Conservation (phyloP, 1,140 invertebrate genomes). For the Pristionchus pacificus region DNA sequence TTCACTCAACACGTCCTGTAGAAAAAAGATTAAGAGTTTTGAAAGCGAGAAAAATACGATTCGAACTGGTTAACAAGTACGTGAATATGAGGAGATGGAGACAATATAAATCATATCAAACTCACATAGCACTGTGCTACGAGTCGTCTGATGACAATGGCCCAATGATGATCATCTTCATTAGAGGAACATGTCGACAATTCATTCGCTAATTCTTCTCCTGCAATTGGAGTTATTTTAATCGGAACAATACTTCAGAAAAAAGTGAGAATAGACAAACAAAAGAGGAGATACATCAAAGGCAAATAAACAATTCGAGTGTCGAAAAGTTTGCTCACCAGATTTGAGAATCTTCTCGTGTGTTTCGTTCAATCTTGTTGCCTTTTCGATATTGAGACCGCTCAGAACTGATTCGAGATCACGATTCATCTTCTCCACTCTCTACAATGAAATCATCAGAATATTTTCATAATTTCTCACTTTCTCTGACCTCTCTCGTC, state of each 20-base stretch:
- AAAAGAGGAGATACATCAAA: neutral
- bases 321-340: neutral
- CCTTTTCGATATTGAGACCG: conserved; percentile 6
- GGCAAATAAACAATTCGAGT: neutral
- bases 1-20: conserved; percentile 5
- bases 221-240: neutral
- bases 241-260: conserved; percentile 9
- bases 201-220: neutral
- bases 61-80: too few species aligned
- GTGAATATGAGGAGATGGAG: too few species aligned
- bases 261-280: neutral
- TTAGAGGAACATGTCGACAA: neutral
- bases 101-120: too few species aligned
- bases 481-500: conserved; percentile 13
- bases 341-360: neutral
- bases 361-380: conserved; percentile 8
- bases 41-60: conserved; percentile 8
- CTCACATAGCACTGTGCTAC: too few species aligned
- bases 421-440: neutral
- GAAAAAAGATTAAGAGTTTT: conserved; percentile 2
- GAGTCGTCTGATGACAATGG: neutral
- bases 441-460: too few species aligned
- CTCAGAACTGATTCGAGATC: neutral
- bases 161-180: neutral
- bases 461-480: neutral